Conservation (phyloP, 2,113 vertebrate genomes). For the Clupea harengus region DNA sequence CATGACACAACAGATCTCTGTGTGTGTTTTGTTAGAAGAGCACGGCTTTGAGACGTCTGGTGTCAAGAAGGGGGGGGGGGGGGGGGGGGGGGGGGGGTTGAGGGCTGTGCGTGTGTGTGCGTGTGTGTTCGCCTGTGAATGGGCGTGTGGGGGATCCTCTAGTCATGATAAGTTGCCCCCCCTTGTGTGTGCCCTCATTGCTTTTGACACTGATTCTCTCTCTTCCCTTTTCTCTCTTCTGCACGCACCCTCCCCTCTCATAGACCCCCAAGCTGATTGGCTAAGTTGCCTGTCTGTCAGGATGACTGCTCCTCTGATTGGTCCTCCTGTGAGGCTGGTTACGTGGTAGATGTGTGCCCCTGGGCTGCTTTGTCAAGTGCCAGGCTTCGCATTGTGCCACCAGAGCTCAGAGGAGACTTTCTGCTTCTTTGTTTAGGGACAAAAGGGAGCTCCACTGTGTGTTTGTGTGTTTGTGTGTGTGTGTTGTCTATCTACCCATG, state of each 20-base stretch:
- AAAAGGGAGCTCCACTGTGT: conserved; percentile 18
- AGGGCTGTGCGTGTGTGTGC: conserved; percentile 34
- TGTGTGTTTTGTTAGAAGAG: conserved; percentile 27
- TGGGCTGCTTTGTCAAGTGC: conserved; percentile 40
- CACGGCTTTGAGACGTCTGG: conserved; percentile 3
- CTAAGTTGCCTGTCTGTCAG: conserved; percentile 20
- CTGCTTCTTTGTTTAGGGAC: conserved; percentile 42
- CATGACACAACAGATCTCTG: not conserved
- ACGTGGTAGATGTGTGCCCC: conserved; percentile 24
- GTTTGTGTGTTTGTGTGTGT: conserved; percentile 18
- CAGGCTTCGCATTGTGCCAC: conserved; percentile 27
- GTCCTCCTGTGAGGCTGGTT: conserved; percentile 26
- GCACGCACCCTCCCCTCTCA: conserved; percentile 1
- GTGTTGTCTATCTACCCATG: not conserved
- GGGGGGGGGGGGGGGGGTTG: conserved; percentile 57
- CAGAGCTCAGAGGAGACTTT: conserved; percentile 1
- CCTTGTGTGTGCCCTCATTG: conserved; percentile 26
- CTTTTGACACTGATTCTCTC: conserved; percentile 32
- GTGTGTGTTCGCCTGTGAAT: not conserved
- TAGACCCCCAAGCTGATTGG: not conserved
- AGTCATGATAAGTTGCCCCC: no score
- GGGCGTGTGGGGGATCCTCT: not conserved
- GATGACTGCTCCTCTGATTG: conserved; percentile 33
- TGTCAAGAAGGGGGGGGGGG: conserved; percentile 55
- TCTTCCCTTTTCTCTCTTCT: conserved; percentile 4